These are phyloP conservation scores for Gavia stellata DNA, from an alignment of 2,113 vertebrate species.

Conservation along the genomic window DNA sequence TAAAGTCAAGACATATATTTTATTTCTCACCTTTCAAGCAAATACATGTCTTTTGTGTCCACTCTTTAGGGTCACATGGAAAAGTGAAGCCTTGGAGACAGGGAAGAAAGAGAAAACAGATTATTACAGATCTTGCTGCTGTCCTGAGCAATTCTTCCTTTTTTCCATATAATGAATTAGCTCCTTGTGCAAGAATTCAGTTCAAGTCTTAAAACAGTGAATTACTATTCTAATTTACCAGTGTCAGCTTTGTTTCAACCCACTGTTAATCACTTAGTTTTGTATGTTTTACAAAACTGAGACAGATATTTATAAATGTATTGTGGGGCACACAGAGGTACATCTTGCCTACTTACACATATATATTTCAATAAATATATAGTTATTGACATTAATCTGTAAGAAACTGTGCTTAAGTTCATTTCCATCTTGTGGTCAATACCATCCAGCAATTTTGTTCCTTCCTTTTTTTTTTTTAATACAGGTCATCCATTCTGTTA, in stretches of 20 bases:
- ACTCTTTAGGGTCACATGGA: neutral
- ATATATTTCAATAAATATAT: neutral
- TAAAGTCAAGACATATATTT: conserved; percentile 33
- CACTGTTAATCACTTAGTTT: conserved; percentile 15
- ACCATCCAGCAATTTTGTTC: neutral
- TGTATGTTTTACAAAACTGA: neutral
- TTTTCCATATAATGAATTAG: neutral
- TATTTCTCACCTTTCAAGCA: conserved; percentile 44
- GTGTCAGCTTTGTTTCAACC: neutral
- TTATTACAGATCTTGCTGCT: conserved; percentile 4
- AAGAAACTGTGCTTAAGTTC: neutral
- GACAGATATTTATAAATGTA: neutral
- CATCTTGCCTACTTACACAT: neutral
- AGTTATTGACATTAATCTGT: neutral
- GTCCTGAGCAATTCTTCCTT: neutral
- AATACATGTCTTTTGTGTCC: conserved; percentile 27
- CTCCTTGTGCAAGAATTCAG: neutral
- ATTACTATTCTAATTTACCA: conserved; percentile 21
- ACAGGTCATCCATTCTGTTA: neutral
- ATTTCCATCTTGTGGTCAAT: neutral
- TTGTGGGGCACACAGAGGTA: neutral
- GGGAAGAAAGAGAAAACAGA: conserved; percentile 1
- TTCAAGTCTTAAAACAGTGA: conserved; percentile 6
- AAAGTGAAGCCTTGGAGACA: conserved; percentile 1
- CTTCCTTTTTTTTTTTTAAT: neutral